A percentile compares a stretch with the other conserved stretches of the same genome.
Evolutionary conservation across 2,888 invertebrate species (phyloP).

Genomic region (Euplexia lucipara): DNA sequence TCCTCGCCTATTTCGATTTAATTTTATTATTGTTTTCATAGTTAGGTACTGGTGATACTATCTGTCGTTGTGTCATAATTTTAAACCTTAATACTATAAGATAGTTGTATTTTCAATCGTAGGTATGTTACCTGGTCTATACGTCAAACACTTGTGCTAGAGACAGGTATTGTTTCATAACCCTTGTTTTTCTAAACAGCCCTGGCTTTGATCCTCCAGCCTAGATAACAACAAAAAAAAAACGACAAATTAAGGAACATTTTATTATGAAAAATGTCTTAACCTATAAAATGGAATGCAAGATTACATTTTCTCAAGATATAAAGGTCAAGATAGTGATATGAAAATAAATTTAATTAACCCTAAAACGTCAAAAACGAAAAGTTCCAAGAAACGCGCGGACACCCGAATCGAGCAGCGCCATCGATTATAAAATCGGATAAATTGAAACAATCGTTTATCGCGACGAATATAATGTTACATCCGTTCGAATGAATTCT

Average conservation of each 20-base stretch:
- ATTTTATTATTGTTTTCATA: too few species aligned
- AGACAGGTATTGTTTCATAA: conserved; percentile 1
- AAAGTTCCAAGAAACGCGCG: conserved; percentile 58
- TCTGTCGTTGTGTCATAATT: too few species aligned
- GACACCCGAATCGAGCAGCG: conserved; percentile 62
- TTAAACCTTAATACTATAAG: too few species aligned
- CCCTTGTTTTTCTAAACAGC: too few species aligned
- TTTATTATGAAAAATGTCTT: conserved; percentile 56
- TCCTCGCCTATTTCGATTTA: too few species aligned
- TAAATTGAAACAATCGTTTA: conserved; percentile 72
- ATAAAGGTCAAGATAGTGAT: conserved; percentile 62
- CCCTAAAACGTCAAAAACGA: conserved; percentile 69
- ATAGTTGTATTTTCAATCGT: too few species aligned
- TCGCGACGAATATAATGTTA: conserved; percentile 74
- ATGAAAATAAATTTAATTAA: conserved; percentile 68
- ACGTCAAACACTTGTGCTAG: too few species aligned
- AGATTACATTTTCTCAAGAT: conserved; percentile 60
- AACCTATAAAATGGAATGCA: conserved; percentile 56
- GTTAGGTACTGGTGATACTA: too few species aligned
- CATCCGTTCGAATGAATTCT: conserved; percentile 64
- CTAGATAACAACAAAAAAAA: conserved; percentile 11
- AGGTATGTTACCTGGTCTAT: too few species aligned
- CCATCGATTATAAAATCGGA: conserved; percentile 69
- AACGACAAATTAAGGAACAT: conserved; percentile 20
- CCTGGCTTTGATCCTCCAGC: background rate